Evolutionary conservation across 2,797 vertebrate genomes (phyloP), one percentile per base, ranked within the genome.

Genomic region (Sebastes steindachneri): DNA sequence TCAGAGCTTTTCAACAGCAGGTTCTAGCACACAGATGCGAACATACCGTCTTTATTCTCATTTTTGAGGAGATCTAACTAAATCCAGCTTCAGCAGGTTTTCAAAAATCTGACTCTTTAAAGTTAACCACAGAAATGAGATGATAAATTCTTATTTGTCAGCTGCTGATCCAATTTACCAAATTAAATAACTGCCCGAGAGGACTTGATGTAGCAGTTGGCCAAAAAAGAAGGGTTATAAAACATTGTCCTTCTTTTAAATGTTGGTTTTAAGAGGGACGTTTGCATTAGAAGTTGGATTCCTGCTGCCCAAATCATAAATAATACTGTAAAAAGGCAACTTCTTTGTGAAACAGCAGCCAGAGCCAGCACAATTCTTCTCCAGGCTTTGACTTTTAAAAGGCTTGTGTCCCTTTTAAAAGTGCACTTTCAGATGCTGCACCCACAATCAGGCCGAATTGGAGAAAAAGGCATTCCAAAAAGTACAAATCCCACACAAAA

Each of bases 401-500:
- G 85, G 63, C 69, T 74, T 63, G 71, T 60, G 73, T 79, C 79
- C 70, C 76, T 80, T 85, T 87, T 86, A 77, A 91, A 91, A 88
- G 73, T 78, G 80, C 78, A 87, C 79, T 88, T 88, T 90, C 74
- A 86, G 75, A 92, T 77, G 81, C 79, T 81, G 63, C 86, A 84
- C 89, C 91, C 90, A 85, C 90, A 92, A 91, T 93, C 90, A 86
- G 83, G 80, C 87, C 79, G 90, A 90, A 87, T 83, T 79, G 89
- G 89, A 88, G 90, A 87, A 91, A 87, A 84, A 85, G 58, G 87
- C 88, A 87, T 89, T 86, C 88, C 87, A 86, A 92, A 91, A 93
- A 88, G 89, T 79, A 90, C 88, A 87, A 90, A 94, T 92, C 92
- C 94, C 91, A 91, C 88, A 93, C 93, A 93, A 94, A 95, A 94